These are phyloP conservation scores for Anagyrus pseudococci DNA, from an alignment of 2,888 invertebrate genomes.

Conservation along the genomic window DNA sequence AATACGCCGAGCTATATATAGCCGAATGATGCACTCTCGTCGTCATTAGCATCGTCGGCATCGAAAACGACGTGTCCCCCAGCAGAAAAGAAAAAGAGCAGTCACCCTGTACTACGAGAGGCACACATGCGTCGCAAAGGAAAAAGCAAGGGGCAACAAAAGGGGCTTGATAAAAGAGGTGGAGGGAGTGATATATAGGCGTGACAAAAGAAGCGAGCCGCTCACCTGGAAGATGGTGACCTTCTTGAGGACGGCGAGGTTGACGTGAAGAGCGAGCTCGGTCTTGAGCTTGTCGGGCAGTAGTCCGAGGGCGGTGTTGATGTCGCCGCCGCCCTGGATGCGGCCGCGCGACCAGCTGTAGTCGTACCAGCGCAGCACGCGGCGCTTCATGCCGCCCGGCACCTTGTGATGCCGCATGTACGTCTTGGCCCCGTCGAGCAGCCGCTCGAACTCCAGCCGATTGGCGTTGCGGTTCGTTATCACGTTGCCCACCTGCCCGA, in stretches of 20 bases:
- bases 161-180: too few relatives aligned
- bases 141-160: too few relatives aligned
- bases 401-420: conserved; percentile 98
- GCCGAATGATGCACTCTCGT: too few relatives aligned
- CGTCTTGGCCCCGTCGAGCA: conserved; percentile 94
- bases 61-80: too few relatives aligned
- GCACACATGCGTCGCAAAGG: too few relatives aligned
- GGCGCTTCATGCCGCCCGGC: conserved; percentile 93
- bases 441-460: conserved; percentile 91
- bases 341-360: conserved; percentile 97
- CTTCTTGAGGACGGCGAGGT: conserved; percentile 93
- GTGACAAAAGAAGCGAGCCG: too few relatives aligned
- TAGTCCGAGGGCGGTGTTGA: conserved; percentile 91
- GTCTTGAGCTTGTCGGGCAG: conserved; percentile 97
- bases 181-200: too few relatives aligned
- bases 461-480: conserved; percentile 97
- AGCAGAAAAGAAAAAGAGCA: too few relatives aligned
- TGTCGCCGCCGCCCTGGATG: conserved; percentile 95
- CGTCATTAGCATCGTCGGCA: too few relatives aligned
- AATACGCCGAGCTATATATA: too few relatives aligned
- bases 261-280: conserved; percentile 93
- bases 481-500: conserved; percentile 97
- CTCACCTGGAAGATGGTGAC: conserved; percentile 81
- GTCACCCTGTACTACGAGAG: too few relatives aligned
- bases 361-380: conserved; percentile 96